phyloP scores from a whole-genome alignment of 2,797 vertebrate species.

The Gymnoscopelus braueri region DNA sequence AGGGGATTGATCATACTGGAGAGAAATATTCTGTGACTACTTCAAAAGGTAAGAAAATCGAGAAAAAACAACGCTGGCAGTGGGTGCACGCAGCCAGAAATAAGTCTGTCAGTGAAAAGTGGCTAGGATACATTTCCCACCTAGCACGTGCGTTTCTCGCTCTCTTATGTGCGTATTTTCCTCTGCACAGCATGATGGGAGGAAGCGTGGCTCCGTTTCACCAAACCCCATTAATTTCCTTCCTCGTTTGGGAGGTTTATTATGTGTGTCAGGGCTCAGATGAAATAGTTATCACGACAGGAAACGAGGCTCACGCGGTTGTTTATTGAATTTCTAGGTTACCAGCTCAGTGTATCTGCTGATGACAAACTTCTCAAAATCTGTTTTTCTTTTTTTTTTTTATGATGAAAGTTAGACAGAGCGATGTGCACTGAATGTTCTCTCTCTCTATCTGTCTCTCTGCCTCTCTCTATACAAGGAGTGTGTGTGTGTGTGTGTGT shows the following conservation, averaged over 20 bases:
- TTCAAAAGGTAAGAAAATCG: too few species aligned
- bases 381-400: constrained; percentile 35
- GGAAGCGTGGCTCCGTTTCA: constrained; percentile 48
- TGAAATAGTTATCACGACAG: constrained; percentile 27
- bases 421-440: background rate
- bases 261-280: constrained; percentile 55
- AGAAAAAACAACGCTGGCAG: too few species aligned
- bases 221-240: constrained; percentile 59
- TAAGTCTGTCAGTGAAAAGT: too few species aligned
- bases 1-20: too few species aligned
- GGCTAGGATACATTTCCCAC: constrained; percentile 50
- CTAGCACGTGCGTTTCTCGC: constrained; percentile 44
- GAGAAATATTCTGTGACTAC: too few species aligned
- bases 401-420: constrained; percentile 27
- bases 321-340: constrained; percentile 49
- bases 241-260: constrained; percentile 47
- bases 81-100: too few species aligned
- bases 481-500: constrained; percentile 4
- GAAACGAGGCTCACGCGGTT: constrained; percentile 21
- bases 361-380: constrained; percentile 21
- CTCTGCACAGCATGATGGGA: constrained; percentile 55
- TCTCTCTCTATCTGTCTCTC: background rate
- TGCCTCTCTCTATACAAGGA: too few species aligned
- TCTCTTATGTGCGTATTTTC: constrained; percentile 64
- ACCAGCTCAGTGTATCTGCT: constrained; percentile 38